Evolutionary conservation across 2,113 vertebrate genomes (phyloP), one percentile per base, ranked within the genome.

Genomic region (Seriola aureovittata): DNA sequence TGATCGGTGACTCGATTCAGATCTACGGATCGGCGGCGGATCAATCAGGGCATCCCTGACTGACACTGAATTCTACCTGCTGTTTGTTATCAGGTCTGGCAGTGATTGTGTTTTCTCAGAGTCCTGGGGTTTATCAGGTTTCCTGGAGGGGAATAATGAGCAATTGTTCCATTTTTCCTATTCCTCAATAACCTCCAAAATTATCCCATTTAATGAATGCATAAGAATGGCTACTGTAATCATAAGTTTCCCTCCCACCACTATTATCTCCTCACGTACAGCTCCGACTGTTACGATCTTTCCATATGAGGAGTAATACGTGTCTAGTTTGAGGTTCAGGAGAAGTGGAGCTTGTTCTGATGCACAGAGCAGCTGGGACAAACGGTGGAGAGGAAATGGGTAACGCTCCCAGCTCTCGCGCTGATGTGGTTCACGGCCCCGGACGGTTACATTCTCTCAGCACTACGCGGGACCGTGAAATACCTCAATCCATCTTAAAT

Each of bases 101-200:
- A 54, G 32, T 42, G 36, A 10, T 69, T 54, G 52, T 60, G 29
- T 82, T 46, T 65, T 64, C 40, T 44, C 5, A 65, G 62, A 63
- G 55, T 50, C 14, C 4, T 55, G 32, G 34, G 58, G 58, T 71
- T 71, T 84, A 60, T 85, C 62, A 10, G 34, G 25, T n/a, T 64
- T 88, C 23, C 8, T 70, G n/a, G 12, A 76, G 54, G 19, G 44
- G 50, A 54, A 75, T 59, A 78, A 86, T 71, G 62, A 84, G 25
- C 63, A 76, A 84, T 81, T 81, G 68, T 81, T 88, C 62, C 65
- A 42, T 29, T 84, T 76, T 80, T 65, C 52, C 73, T 71, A 19
- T 78, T 29, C 80, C 77, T 80, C 71, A 91, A 90, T 88, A 85
- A 89, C 58, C 57, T 92, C 21, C 40, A 29, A 86, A 88, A 90